Conservation (phyloP, 2,797 vertebrate species). For the Ctenosaura bakeri region DNA sequence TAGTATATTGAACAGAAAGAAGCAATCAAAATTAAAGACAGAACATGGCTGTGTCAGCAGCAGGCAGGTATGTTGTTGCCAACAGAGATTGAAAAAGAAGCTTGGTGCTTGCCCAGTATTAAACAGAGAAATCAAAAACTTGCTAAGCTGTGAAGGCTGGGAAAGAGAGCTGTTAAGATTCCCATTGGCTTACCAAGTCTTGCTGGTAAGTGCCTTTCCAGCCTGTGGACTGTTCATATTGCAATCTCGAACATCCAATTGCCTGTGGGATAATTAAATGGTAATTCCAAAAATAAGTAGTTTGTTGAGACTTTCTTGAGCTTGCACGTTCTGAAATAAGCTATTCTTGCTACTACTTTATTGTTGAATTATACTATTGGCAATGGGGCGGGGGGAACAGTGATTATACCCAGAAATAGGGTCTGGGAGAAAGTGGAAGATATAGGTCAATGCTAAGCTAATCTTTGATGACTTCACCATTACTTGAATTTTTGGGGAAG, state of each 20-base stretch:
- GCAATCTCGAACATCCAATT: not conserved
- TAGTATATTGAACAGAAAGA: not conserved
- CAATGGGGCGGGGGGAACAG: not conserved
- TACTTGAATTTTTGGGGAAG: too few species aligned
- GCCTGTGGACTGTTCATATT: not conserved
- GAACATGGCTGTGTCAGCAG: not conserved
- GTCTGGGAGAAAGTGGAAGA: not conserved
- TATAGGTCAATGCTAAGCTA: not conserved
- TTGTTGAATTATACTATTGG: not conserved
- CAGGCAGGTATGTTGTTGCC: not conserved
- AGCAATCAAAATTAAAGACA: constrained; percentile 40
- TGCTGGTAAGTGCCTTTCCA: not conserved
- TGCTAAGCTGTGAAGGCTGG: not conserved
- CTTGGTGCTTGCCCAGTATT: not conserved
- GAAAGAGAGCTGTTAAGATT: not conserved
- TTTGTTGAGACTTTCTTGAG: not conserved
- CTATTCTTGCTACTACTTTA: too few species aligned
- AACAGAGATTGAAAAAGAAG: not conserved
- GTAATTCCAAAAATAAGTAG: not conserved
- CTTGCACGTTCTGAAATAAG: not conserved
- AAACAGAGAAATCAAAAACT: not conserved
- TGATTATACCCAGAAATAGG: constrained; percentile 10
- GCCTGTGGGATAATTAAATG: not conserved
- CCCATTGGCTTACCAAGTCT: not conserved
- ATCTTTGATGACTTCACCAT: not conserved